These are phyloP conservation scores for Portevinia maculata DNA, from an alignment of 2,888 invertebrate genomes.

Conservation along the genomic window DNA sequence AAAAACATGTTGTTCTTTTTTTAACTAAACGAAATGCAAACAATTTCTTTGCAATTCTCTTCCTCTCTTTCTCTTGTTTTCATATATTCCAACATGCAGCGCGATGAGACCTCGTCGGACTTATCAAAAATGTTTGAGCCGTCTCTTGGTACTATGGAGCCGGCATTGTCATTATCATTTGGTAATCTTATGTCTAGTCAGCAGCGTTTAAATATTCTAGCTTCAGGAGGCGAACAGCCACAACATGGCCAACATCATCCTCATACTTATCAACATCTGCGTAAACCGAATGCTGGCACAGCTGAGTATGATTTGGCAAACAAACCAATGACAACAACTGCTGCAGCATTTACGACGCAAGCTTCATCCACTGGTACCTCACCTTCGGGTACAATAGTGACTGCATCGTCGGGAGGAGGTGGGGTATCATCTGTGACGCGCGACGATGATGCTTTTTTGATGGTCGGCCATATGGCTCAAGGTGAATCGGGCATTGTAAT, in stretches of 20 bases:
- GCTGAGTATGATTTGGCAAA: slow-evolving; percentile 40
- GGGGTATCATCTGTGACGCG: slow-evolving; percentile 4
- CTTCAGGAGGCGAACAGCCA: slow-evolving; percentile 40
- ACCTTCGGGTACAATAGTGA: slow-evolving; percentile 5
- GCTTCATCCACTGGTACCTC: slow-evolving; percentile 16
- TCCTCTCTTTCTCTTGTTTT: slow-evolving; percentile 70
- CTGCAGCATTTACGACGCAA: slow-evolving; percentile 46
- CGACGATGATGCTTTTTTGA: slow-evolving; percentile 51
- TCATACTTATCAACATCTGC: slow-evolving; percentile 39
- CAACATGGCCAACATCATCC: slow-evolving; percentile 22
- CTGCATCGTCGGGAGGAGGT: slow-evolving; percentile 6
- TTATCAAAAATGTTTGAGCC: slow-evolving; percentile 82
- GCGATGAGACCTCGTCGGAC: slow-evolving; percentile 82
- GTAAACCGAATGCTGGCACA: slow-evolving; percentile 37
- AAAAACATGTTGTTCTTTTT: slow-evolving; percentile 22
- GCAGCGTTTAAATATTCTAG: slow-evolving; percentile 54
- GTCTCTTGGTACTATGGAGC: slow-evolving; percentile 78
- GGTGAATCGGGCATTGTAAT: slow-evolving; percentile 63
- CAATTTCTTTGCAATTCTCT: slow-evolving; percentile 69
- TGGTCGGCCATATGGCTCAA: slow-evolving; percentile 24
- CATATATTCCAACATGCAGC: slow-evolving; percentile 79
- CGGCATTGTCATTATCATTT: slow-evolving; percentile 65
- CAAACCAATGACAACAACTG: slow-evolving; percentile 54
- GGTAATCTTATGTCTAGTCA: slow-evolving; percentile 63
- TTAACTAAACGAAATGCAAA: slow-evolving; percentile 43